These are phyloP conservation scores for Cynoglossus semilaevis DNA, from an alignment of 2,113 vertebrate species.

Conservation along the genomic window DNA sequence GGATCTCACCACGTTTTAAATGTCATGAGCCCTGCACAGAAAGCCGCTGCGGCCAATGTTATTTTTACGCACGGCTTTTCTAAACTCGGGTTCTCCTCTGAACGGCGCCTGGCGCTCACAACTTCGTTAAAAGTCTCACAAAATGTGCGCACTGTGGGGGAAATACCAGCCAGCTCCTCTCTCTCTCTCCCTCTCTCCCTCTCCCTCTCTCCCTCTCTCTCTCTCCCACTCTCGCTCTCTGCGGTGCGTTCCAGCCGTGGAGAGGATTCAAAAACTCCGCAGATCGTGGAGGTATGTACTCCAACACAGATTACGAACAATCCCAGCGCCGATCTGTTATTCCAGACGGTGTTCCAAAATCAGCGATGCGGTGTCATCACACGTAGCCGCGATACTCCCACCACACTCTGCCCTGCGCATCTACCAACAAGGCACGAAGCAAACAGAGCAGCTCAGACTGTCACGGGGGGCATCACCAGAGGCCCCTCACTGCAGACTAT, in stretches of 20 bases:
- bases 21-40: slow-evolving; percentile 67
- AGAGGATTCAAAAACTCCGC: slow-evolving; percentile 9
- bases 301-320: too few relatives aligned
- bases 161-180: slow-evolving; percentile 14
- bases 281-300: too few relatives aligned
- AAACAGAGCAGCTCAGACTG: too few relatives aligned
- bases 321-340: too few relatives aligned
- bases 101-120: slow-evolving; percentile 60
- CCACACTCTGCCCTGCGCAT: slow-evolving; percentile 21
- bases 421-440: too few relatives aligned
- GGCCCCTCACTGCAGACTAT: too few relatives aligned
- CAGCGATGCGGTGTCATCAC: slow-evolving; percentile 7
- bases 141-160: slow-evolving; percentile 55
- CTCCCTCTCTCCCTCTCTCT: neutral
- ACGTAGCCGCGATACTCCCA: slow-evolving; percentile 40
- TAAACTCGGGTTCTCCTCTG: slow-evolving; percentile 65
- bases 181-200: too few relatives aligned
- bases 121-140: slow-evolving; percentile 69
- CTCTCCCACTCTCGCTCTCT: too few relatives aligned
- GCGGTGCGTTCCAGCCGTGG: too few relatives aligned
- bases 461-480: too few relatives aligned
- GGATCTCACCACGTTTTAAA: slow-evolving; percentile 67
- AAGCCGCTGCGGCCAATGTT: slow-evolving; percentile 64
- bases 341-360: slow-evolving; percentile 49
- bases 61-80: slow-evolving; percentile 72